phyloP scores from a whole-genome alignment of 2,113 vertebrate species.

The Pygathrix nemaeus region DNA sequence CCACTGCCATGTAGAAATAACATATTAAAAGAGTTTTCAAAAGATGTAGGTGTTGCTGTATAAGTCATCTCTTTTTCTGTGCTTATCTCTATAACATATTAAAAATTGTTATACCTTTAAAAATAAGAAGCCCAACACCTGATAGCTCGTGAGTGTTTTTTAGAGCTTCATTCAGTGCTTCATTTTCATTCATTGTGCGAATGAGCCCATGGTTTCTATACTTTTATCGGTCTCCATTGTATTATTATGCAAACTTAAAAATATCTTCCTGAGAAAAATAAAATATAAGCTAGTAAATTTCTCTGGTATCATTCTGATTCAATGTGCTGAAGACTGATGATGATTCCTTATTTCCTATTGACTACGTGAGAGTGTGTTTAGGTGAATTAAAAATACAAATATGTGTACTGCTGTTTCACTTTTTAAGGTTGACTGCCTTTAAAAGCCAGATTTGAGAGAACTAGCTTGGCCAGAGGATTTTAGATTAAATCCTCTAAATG shows the following conservation, averaged over 20 bases:
- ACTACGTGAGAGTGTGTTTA: slow-evolving; percentile 65
- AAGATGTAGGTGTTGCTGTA: background rate
- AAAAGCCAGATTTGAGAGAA: slow-evolving; percentile 63
- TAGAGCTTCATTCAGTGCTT: background rate
- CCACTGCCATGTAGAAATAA: background rate
- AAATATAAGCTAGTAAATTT: slow-evolving; percentile 32
- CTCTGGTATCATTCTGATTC: slow-evolving; percentile 29
- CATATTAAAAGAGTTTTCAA: background rate
- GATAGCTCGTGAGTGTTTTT: background rate
- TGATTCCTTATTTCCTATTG: background rate
- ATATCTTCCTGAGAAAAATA: slow-evolving; percentile 55
- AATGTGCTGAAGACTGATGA: background rate
- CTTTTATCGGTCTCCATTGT: background rate
- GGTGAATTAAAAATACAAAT: slow-evolving; percentile 64
- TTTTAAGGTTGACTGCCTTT: slow-evolving; percentile 70
- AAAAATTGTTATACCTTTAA: background rate
- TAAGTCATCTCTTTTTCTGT: background rate
- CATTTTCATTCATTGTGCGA: background rate
- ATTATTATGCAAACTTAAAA: background rate
- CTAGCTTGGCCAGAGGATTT: slow-evolving; percentile 65
- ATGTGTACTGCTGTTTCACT: slow-evolving; percentile 54
- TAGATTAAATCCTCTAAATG: slow-evolving; percentile 69
- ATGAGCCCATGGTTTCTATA: background rate
- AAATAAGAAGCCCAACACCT: background rate
- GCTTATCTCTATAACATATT: background rate